phyloP scores from a whole-genome alignment of 2,113 vertebrate species.

The Hipposideros armiger region DNA sequence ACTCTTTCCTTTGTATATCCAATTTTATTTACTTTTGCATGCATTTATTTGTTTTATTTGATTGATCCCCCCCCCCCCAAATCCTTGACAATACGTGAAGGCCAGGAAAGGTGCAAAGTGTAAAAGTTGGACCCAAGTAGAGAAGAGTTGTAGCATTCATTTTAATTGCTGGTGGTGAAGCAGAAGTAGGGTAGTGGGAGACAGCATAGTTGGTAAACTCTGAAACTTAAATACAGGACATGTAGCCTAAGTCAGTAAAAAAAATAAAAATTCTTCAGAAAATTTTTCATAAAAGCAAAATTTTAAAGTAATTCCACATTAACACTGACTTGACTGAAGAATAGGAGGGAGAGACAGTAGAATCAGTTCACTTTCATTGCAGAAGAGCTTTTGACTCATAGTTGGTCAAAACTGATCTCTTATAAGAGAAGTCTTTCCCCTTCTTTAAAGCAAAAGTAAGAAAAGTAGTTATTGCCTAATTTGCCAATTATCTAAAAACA shows the following conservation, averaged over 20 bases:
- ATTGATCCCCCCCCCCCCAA: neutral
- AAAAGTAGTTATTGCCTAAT: slow-evolving; percentile 1
- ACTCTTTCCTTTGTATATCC: neutral
- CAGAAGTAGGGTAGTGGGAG: neutral
- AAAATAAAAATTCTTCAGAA: neutral
- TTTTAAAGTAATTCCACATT: neutral
- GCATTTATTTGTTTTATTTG: neutral
- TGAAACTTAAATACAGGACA: slow-evolving; percentile 21
- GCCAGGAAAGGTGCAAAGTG: neutral
- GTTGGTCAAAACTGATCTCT: neutral
- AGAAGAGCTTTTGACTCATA: slow-evolving; percentile 19
- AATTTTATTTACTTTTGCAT: slow-evolving; percentile 27
- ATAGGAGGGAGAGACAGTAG: neutral
- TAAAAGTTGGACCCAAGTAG: neutral
- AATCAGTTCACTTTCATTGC: neutral
- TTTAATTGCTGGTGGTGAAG: slow-evolving; percentile 35
- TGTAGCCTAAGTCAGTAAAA: neutral
- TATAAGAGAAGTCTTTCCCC: neutral
- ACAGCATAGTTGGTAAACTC: neutral
- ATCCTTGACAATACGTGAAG: neutral
- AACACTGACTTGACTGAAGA: neutral
- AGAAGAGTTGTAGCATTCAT: neutral
- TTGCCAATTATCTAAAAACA: slow-evolving; percentile 37
- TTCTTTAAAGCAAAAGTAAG: slow-evolving; percentile 31
- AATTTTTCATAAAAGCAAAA: neutral